Conservation (phyloP, 2,113 vertebrate species). For the Pomatorhinus ruficollis region DNA sequence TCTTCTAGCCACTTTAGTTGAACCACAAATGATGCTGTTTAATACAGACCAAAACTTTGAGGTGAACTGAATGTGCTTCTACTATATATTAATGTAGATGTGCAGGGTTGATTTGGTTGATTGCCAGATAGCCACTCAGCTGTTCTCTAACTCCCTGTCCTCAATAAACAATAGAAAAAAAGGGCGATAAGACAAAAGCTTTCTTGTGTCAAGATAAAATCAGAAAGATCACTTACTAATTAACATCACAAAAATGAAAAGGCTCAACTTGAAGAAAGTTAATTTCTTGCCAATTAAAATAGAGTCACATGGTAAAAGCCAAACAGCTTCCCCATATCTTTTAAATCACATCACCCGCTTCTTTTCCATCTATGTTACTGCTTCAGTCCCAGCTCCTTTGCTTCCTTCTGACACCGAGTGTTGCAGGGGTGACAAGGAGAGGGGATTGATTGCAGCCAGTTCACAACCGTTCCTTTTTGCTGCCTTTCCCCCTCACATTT, state of each 20-base stretch:
- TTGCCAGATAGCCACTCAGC: not conserved
- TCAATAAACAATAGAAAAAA: not conserved
- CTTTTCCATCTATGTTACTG: not conserved
- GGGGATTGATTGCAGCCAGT: not conserved
- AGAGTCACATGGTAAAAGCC: not conserved
- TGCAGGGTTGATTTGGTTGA: not conserved
- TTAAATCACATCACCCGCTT: not conserved
- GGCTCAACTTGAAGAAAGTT: not conserved
- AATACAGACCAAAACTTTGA: not conserved
- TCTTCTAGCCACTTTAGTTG: not conserved
- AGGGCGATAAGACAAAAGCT: not conserved
- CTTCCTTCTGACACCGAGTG: fast-evolving
- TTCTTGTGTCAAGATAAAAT: not conserved
- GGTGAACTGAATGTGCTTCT: not conserved
- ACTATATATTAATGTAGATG: not conserved
- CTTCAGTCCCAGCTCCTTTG: not conserved
- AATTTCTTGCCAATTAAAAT: not conserved
- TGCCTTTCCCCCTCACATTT: not conserved
- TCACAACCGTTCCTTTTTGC: not conserved
- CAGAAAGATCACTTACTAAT: not conserved
- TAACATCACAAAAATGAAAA: not conserved
- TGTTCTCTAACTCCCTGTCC: not conserved
- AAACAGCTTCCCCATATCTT: not conserved
- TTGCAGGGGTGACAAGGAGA: not conserved
- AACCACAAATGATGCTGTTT: not conserved